Conservation (phyloP, 2,888 invertebrate species). For the Cosmorhoe ocellata region DNA sequence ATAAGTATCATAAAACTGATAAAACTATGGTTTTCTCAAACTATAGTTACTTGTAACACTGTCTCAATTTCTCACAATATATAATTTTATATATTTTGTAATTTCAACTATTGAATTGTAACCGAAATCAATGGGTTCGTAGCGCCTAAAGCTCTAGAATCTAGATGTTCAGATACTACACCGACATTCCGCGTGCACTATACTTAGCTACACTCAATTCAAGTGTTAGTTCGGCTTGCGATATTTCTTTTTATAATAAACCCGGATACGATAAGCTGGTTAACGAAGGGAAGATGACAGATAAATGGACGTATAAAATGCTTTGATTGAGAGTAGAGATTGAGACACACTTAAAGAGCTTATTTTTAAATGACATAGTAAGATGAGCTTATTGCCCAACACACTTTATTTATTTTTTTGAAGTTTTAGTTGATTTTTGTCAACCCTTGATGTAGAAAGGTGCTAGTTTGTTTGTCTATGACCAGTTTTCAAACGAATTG, state of each 20-base stretch:
- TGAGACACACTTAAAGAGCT: not conserved
- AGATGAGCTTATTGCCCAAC: too few relatives aligned
- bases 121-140: conserved; percentile 10
- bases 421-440: too few relatives aligned
- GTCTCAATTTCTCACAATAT: too few relatives aligned
- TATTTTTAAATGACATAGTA: too few relatives aligned
- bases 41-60: too few relatives aligned
- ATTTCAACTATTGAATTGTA: not conserved
- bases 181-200: conserved; percentile 40
- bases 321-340: conserved; percentile 4
- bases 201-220: conserved; percentile 29
- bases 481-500: too few relatives aligned
- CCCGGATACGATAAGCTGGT: conserved; percentile 31
- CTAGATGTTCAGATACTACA: conserved; percentile 48
- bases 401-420: too few relatives aligned
- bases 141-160: conserved; percentile 31
- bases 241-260: conserved; percentile 32
- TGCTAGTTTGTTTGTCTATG: too few relatives aligned
- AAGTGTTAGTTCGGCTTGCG: conserved; percentile 27
- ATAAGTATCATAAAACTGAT: too few relatives aligned
- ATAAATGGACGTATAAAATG: conserved; percentile 8
- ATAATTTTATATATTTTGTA: too few relatives aligned
- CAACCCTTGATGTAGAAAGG: too few relatives aligned
- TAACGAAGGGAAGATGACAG: conserved; percentile 19
- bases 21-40: not conserved